Evolutionary conservation across 2,113 vertebrate species (phyloP).

Genomic region (Lycaon pictus): DNA sequence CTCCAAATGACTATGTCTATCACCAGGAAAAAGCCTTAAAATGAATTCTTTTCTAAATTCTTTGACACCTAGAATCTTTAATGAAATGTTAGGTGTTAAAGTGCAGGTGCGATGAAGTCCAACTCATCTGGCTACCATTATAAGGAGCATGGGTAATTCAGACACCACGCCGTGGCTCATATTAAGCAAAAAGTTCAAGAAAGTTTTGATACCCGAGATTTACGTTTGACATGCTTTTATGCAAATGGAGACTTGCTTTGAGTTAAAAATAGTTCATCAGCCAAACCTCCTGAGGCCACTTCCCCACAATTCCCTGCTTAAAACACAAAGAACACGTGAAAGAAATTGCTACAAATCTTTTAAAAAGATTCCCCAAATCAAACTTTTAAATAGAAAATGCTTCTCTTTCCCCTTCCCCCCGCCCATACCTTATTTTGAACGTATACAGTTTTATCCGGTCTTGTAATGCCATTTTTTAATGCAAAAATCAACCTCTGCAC

Average conservation of each 20-base stretch:
- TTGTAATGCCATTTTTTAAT: background rate
- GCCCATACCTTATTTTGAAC: background rate
- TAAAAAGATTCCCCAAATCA: background rate
- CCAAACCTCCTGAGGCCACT: background rate
- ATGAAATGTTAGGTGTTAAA: background rate
- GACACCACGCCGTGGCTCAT: background rate
- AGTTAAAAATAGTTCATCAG: background rate
- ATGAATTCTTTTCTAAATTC: background rate
- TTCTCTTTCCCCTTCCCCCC: background rate
- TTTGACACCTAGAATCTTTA: background rate
- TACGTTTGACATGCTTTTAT: background rate
- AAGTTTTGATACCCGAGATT: background rate
- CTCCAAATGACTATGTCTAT: background rate
- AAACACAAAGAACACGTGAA: background rate
- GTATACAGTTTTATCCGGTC: background rate
- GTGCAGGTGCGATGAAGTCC: background rate
- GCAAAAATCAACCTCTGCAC: background rate
- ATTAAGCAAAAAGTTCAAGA: background rate
- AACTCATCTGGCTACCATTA: background rate
- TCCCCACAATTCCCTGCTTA: background rate
- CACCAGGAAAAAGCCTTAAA: background rate
- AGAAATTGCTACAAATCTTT: background rate
- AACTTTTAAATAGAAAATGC: background rate
- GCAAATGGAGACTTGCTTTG: background rate
- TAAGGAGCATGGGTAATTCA: background rate